These are phyloP conservation scores for Cyrtodaria siliqua DNA, from an alignment of 2,888 invertebrate genomes.

Conservation along the genomic window DNA sequence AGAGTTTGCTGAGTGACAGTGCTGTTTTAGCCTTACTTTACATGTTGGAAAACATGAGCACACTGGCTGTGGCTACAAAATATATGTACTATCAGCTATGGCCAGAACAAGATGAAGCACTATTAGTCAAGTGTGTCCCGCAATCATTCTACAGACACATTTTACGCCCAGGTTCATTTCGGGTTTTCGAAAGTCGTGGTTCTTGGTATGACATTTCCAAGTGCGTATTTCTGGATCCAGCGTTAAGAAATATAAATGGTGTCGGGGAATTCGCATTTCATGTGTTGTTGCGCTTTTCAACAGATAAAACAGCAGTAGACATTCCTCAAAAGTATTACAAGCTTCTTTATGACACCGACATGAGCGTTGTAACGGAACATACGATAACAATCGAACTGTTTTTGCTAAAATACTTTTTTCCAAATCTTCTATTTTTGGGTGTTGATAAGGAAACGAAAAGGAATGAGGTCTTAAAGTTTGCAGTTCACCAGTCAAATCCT, in stretches of 20 bases:
- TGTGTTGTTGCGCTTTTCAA: constrained; percentile 9
- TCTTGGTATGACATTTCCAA: constrained; percentile 25
- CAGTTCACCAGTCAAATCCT: neutral
- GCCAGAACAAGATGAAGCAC: constrained; percentile 31
- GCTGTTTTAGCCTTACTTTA: constrained; percentile 46
- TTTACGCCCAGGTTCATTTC: neutral
- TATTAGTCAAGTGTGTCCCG: neutral
- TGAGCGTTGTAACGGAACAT: constrained; percentile 1
- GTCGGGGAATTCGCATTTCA: constrained; percentile 35
- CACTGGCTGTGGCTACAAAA: neutral
- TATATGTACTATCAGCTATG: constrained; percentile 45
- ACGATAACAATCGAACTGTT: constrained; percentile 49
- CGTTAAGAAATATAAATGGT: constrained; percentile 14
- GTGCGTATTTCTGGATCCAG: constrained; percentile 48
- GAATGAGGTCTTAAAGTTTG: constrained; percentile 15
- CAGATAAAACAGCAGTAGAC: constrained; percentile 23
- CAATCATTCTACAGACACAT: constrained; percentile 39
- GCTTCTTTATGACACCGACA: constrained; percentile 8
- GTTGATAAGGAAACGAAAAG: neutral
- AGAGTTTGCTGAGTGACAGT: constrained; percentile 54
- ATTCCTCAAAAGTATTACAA: constrained; percentile 21
- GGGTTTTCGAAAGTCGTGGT: constrained; percentile 41
- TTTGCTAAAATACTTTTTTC: constrained; percentile 50
- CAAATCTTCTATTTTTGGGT: constrained; percentile 35
- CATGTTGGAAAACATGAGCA: constrained; percentile 36